Percentiles rank a stretch among this genome's conserved stretches.
Evolutionary conservation across 2,888 invertebrate species (phyloP).

Genomic region (Drosophila suboccidentalis): DNA sequence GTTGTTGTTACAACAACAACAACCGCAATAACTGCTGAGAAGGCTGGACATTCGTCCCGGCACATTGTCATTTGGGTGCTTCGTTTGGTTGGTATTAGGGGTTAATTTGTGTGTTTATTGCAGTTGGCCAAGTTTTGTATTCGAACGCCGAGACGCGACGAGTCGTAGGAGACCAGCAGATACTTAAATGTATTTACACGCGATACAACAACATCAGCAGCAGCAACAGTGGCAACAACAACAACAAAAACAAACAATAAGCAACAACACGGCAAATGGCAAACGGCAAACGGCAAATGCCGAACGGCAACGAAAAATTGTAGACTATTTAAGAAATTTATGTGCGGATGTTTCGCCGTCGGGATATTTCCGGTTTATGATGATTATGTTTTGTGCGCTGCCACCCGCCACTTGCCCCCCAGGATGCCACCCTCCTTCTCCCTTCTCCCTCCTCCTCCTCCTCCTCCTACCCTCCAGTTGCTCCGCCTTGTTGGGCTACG

Average conservation of each 20-base stretch:
- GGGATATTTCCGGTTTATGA: constrained; percentile 83
- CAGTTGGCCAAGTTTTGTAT: constrained; percentile 74
- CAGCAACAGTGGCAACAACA: constrained; percentile 27
- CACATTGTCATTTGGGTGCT: constrained; percentile 47
- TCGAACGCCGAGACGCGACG: constrained; percentile 22
- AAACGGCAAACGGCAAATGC: constrained; percentile 57
- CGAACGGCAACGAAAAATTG: constrained; percentile 74
- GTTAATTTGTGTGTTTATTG: constrained; percentile 82
- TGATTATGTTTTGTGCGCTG: constrained; percentile 77
- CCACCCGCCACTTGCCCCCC: constrained; percentile 29
- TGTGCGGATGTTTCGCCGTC: constrained; percentile 82
- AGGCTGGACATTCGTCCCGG: constrained; percentile 50
- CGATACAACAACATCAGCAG: constrained; percentile 40
- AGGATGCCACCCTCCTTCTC: not conserved
- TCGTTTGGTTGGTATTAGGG: constrained; percentile 69
- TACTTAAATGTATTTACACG: constrained; percentile 79
- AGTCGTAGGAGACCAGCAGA: constrained; percentile 52
- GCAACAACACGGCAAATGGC: constrained; percentile 52
- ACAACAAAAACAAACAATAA: constrained; percentile 45
- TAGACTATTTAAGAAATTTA: constrained; percentile 82
- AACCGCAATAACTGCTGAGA: constrained; percentile 45
- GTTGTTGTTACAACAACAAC: not conserved
- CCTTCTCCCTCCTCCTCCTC: not conserved
- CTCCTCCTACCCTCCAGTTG: not conserved
- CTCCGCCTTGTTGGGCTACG: constrained; percentile 37